These are phyloP conservation scores for Plotosus lineatus DNA, from an alignment of 2,113 vertebrate genomes.

Conservation along the genomic window DNA sequence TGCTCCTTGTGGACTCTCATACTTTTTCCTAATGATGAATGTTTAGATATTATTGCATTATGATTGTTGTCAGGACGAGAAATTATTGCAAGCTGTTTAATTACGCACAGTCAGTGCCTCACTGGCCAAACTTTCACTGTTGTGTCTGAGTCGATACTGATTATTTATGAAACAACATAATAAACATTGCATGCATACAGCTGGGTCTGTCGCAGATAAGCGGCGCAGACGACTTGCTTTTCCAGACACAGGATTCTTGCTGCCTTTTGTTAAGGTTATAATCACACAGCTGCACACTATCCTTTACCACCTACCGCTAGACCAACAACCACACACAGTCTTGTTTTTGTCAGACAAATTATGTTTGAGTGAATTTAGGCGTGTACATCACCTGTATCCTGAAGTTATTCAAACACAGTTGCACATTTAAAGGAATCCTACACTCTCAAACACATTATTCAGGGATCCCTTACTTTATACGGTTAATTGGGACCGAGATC, in stretches of 20 bases:
- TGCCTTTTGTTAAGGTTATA: constrained; percentile 48
- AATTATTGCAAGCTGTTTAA: constrained; percentile 16
- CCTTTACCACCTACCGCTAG: constrained; percentile 1
- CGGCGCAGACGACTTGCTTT: neutral
- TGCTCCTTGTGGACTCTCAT: neutral
- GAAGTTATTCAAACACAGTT: neutral
- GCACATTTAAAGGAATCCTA: neutral
- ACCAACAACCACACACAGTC: neutral
- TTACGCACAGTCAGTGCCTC: neutral
- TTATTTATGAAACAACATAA: constrained; percentile 57
- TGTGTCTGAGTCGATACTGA: constrained; percentile 31
- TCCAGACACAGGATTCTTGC: constrained; percentile 9
- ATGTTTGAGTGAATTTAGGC: constrained; percentile 40
- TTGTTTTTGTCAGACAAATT: constrained; percentile 12
- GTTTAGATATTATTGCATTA: constrained; percentile 39
- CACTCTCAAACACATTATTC: neutral
- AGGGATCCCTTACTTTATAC: no score
- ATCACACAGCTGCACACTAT: constrained; percentile 19
- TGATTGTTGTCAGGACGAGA: constrained; percentile 11
- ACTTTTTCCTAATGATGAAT: constrained; percentile 3
- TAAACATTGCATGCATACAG: constrained; percentile 46
- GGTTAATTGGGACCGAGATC: no score
- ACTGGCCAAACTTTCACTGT: neutral
- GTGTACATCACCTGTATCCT: constrained; percentile 13
- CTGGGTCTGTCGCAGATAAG: constrained; percentile 46